Conservation (phyloP, 2,888 invertebrate species). For the Bombylius discolor region DNA sequence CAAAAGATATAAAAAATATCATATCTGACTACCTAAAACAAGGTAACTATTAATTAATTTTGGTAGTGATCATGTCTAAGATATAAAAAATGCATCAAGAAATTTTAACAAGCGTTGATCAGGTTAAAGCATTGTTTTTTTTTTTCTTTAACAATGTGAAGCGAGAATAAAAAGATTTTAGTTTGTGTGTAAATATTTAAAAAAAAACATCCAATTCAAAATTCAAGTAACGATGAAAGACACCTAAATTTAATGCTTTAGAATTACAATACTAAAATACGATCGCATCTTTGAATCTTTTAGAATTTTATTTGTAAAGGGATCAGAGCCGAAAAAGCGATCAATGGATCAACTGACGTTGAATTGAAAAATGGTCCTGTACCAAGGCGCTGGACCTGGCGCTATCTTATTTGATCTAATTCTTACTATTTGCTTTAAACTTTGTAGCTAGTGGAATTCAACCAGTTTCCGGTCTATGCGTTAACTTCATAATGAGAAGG, state of each 20-base stretch:
- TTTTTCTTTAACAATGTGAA: too few species aligned
- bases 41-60: background rate
- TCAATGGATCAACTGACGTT: background rate
- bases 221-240: too few species aligned
- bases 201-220: too few species aligned
- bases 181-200: too few species aligned
- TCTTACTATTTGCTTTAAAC: background rate
- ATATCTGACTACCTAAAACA: too few species aligned
- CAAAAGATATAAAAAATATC: too few species aligned
- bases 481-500: too few species aligned
- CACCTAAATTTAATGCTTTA: too few species aligned
- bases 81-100: too few species aligned
- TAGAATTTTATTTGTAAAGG: background rate
- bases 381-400: conserved; percentile 5
- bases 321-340: background rate
- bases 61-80: background rate
- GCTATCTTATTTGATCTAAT: conserved; percentile 16
- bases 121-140: background rate
- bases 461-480: conserved; percentile 13
- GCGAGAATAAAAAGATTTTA: too few species aligned
- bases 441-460: conserved; percentile 4
- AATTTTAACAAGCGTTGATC: background rate
- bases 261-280: too few species aligned
- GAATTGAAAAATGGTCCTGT: background rate
- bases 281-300: too few species aligned